Base-by-base conservation (phyloP, 2,113 vertebrate genomes). In the Delphinus delphis region DNA sequence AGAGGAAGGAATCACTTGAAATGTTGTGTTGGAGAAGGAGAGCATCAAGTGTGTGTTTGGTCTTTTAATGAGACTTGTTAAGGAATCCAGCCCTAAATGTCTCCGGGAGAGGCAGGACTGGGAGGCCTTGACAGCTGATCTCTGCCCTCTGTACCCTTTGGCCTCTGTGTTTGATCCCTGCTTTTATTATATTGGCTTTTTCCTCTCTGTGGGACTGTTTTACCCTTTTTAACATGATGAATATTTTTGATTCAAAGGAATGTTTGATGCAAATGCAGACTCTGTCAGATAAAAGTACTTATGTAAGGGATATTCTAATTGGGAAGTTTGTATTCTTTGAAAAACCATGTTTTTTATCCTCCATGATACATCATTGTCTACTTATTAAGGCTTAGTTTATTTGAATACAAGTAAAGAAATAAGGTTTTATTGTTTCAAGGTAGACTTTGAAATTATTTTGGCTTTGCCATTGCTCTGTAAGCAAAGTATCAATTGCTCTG, bases 171-270 rank as follows among this genome's bases (percentile, higher is more conserved):
- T 91, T 26, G 53, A 33, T n/a, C 36, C 21, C 76, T 38, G 73
- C 58, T 38, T 97, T 95, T 44, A 87, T 95, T 44, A 91, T 33
- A 88, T 55, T 38, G 81, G 85, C 60, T 53, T 62, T 77, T 71
- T 97, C 73, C 73, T 50, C 44, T 97, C 97, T 36, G 41, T 92
- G 60, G 96, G 93, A 20, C 5, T 3, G 28, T 76, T 85, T 73
- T 15, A 88, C 47, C 25, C 80, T 95, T 87, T 94, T 77, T 87
- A 74, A 85, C 73, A 50, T 47, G 92, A 44, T 36, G 63, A 7
- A 87, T 95, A n/a, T 93, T 41, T 76, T 80, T 97, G 79, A 4
- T 36, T 91, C 25, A 70, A n/a, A 80, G 50, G 13, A 95, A 86
- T 67, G 47, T 80, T 84, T 83, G 93, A 82, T 65, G 50, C 67